phyloP scores from a whole-genome alignment of 2,888 invertebrate species.

The Trichacis sp. region DNA sequence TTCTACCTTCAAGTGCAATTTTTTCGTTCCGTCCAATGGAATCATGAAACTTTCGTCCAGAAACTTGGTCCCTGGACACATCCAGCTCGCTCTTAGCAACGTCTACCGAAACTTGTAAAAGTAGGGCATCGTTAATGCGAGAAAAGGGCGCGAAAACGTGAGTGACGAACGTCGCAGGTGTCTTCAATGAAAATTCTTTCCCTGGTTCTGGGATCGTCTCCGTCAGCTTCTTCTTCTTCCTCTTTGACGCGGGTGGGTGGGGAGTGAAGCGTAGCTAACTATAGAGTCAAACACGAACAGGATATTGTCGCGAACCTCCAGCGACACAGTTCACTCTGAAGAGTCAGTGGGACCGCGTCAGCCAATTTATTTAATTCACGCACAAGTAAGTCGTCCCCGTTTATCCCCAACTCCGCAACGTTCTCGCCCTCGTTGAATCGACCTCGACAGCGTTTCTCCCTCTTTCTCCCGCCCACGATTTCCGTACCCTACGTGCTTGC shows the following conservation, averaged over 20 bases:
- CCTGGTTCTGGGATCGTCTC: too few species aligned
- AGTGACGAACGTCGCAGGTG: constrained; percentile 7
- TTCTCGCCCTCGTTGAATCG: too few species aligned
- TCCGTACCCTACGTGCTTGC: constrained; percentile 12
- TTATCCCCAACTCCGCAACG: constrained; percentile 16
- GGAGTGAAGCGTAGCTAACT: constrained; percentile 61
- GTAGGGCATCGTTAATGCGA: too few species aligned
- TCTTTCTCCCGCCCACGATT: constrained; percentile 28
- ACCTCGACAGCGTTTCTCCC: too few species aligned
- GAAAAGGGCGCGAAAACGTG: too few species aligned
- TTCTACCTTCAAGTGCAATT: too few species aligned
- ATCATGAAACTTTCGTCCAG: too few species aligned
- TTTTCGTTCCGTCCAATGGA: too few species aligned
- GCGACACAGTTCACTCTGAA: constrained; percentile 65
- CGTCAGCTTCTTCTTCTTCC: too few species aligned
- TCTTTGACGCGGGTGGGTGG: constrained; percentile 52
- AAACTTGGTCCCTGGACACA: too few species aligned
- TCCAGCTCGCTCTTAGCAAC: too few species aligned
- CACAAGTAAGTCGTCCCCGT: constrained; percentile 42
- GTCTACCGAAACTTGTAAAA: too few species aligned
- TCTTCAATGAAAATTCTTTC: constrained; percentile 14
- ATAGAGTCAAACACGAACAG: constrained; percentile 61
- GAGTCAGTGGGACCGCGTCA: constrained; percentile 61
- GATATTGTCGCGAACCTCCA: constrained; percentile 65
- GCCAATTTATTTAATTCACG: constrained; percentile 35